Conservation (phyloP, 2,113 vertebrate genomes). For the Mobula birostris region DNA sequence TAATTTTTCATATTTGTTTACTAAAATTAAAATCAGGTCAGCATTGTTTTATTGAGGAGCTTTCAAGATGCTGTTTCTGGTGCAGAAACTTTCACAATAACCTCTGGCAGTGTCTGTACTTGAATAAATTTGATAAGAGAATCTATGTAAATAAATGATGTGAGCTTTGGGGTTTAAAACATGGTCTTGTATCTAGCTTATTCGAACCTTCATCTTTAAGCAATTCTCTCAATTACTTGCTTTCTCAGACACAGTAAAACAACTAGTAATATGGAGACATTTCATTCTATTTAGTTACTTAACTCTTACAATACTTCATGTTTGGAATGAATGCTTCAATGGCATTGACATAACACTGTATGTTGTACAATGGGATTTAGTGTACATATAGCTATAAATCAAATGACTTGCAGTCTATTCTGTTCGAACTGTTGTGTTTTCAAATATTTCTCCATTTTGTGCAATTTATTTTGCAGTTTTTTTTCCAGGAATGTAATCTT, state of each 20-base stretch:
- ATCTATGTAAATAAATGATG: neutral
- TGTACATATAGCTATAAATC: neutral
- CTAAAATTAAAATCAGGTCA: neutral
- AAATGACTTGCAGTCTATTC: neutral
- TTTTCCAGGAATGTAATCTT: neutral
- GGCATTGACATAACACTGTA: neutral
- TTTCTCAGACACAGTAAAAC: neutral
- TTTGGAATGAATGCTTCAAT: neutral
- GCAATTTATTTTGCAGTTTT: neutral
- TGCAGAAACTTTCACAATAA: neutral
- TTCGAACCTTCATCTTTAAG: neutral
- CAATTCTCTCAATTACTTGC: neutral
- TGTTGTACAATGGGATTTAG: neutral
- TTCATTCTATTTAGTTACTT: neutral
- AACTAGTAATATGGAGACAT: neutral
- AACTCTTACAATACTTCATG: neutral
- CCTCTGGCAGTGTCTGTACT: neutral
- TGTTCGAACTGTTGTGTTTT: neutral
- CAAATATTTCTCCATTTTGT: neutral
- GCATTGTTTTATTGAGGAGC: neutral
- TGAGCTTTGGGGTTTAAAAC: neutral
- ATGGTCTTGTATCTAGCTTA: neutral
- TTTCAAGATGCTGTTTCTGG: neutral
- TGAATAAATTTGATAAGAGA: neutral
- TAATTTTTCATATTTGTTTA: neutral